A percentile compares a stretch with the other conserved stretches of the same genome.
These are phyloP conservation scores for Macrobrachium rosenbergii DNA, from an alignment of 1,140 invertebrate genomes.

Conservation along the genomic window DNA sequence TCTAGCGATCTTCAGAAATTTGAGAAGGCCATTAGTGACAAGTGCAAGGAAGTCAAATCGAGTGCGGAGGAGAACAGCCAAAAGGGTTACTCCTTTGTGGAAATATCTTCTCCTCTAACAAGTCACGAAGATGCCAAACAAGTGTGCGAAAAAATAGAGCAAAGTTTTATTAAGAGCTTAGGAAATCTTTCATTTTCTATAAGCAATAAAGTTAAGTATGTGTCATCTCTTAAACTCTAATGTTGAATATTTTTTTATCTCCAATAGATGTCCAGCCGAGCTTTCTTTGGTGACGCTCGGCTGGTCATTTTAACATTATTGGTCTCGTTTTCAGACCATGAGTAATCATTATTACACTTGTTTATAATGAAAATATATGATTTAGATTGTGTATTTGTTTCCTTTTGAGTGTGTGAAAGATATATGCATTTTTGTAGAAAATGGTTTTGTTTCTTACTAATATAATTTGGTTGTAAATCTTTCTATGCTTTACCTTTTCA, in stretches of 20 bases:
- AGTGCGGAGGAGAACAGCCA: not conserved
- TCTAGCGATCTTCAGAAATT: constrained; percentile 3
- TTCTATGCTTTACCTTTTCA: too few relatives aligned
- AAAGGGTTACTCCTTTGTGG: constrained; percentile 17
- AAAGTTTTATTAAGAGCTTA: constrained; percentile 34
- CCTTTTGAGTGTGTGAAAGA: too few relatives aligned
- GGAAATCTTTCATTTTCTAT: constrained; percentile 31
- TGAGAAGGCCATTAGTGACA: constrained; percentile 3
- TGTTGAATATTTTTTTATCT: not conserved
- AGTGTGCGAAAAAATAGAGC: constrained; percentile 33
- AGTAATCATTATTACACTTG: too few relatives aligned
- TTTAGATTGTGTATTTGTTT: too few relatives aligned
- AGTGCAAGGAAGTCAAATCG: constrained; percentile 11
- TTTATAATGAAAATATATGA: too few relatives aligned
- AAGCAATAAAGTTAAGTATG: constrained; percentile 39
- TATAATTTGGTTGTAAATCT: too few relatives aligned
- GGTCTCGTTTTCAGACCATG: too few relatives aligned
- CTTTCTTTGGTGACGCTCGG: too few relatives aligned
- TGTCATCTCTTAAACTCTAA: constrained; percentile 44
- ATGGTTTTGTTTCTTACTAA: too few relatives aligned
- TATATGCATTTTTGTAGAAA: too few relatives aligned
- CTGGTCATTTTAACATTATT: too few relatives aligned
- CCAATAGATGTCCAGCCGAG: too few relatives aligned
- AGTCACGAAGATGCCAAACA: not conserved
- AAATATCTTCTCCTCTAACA: constrained; percentile 8